Conservation (phyloP, 2,113 vertebrate species). For the Serinus canaria region DNA sequence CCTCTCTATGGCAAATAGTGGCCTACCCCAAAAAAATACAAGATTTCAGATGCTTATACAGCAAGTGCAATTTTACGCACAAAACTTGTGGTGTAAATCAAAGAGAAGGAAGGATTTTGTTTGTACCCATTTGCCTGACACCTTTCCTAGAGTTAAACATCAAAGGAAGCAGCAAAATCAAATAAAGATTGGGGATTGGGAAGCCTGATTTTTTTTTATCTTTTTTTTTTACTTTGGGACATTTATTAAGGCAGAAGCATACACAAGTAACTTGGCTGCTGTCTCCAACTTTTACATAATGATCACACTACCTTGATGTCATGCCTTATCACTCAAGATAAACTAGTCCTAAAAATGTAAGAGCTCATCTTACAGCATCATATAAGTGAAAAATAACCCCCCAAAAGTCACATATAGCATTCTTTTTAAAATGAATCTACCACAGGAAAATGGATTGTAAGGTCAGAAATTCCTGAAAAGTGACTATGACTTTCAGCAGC, state of each 20-base stretch:
- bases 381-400: neutral
- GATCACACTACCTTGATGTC: neutral
- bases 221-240: neutral
- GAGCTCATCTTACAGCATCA: neutral
- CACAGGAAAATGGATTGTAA: neutral
- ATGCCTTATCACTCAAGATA: neutral
- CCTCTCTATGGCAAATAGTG: neutral
- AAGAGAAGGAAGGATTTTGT: neutral
- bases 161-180: neutral
- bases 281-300: neutral
- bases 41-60: neutral
- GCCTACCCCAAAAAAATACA: neutral
- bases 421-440: neutral
- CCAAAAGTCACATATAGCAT: neutral
- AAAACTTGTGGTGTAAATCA: neutral
- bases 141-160: neutral
- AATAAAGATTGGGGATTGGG: neutral
- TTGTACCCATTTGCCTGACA: neutral
- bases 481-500: neutral
- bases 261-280: neutral
- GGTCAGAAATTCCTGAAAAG: neutral
- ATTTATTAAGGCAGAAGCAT: neutral
- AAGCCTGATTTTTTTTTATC: neutral
- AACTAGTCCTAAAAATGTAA: neutral
- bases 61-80: neutral